phyloP scores from a whole-genome alignment of 1,140 invertebrate genomes.

The Leguminivora glycinivorella region DNA sequence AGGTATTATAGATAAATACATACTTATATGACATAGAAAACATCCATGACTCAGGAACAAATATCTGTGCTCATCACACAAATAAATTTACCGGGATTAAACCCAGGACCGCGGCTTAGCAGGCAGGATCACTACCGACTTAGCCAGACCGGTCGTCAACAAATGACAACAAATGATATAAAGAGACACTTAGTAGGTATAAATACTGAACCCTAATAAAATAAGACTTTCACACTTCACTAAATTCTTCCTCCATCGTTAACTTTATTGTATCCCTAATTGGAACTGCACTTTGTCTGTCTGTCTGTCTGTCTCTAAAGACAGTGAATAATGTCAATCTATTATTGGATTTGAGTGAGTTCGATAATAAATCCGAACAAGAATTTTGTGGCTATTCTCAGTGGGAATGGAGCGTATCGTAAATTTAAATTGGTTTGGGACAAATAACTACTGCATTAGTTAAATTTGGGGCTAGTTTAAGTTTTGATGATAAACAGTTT shows the following conservation, averaged over 20 bases:
- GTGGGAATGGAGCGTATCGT: not conserved
- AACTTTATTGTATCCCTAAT: not conserved
- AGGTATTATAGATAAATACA: too few species aligned
- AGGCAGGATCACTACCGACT: too few species aligned
- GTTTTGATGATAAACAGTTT: too few species aligned
- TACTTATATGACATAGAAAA: too few species aligned
- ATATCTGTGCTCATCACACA: too few species aligned
- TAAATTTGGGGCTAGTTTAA: too few species aligned
- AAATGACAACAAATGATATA: too few species aligned
- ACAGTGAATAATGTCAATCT: constrained; percentile 17
- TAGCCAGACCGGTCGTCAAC: too few species aligned
- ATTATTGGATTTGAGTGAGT: constrained; percentile 9
- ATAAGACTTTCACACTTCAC: not conserved
- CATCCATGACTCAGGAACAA: too few species aligned
- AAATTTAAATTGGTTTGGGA: not conserved
- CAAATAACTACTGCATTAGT: not conserved
- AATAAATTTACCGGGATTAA: too few species aligned
- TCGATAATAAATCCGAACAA: not conserved
- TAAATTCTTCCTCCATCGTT: constrained; percentile 12
- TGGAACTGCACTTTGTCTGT: constrained; percentile 19
- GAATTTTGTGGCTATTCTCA: constrained; percentile 1
- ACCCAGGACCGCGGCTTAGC: too few species aligned
- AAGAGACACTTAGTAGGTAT: too few species aligned
- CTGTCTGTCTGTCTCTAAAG: constrained; percentile 21
- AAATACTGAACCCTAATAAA: not conserved